Evolutionary conservation across 2,113 vertebrate species (phyloP), one percentile per base, ranked within the genome.

Genomic region (Mirza zaza): DNA sequence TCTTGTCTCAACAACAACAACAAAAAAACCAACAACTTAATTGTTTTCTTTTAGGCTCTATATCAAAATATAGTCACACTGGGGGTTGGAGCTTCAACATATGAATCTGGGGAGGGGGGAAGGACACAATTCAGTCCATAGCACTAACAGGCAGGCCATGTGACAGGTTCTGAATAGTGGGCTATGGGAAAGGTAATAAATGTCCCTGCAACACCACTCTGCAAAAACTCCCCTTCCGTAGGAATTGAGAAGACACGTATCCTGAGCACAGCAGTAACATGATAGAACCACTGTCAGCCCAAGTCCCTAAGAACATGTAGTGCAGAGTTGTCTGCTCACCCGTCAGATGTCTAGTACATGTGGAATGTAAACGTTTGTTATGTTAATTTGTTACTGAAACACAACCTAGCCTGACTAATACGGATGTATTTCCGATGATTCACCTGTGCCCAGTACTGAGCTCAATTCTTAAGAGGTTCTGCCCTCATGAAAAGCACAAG

Each of bases 251-350:
- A 61, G 9, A 13, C 36, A 0, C 11, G 0, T 55, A 23, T 15
- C 29, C 12, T 18, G 2, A 39, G n/a, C 8, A 42, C 10, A 23
- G 34, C 42, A 76, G 34, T 6, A 39, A 57, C 7, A 5, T 6
- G 2, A 0, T 29, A 4, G 21, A 50, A 8, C 29, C 18, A 57
- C 59, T 3, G 0, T 21, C 1, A 36, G 42, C 50, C 68, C 13
- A 45, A 67, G 48, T 48, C 8, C 52, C 81, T 29, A 13, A 21
- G 4, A n/a, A 32, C 17, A 5, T 27, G 29, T 0, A 23, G 50
- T 27, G 14, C 63, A 73, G 68, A 63, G 23, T 6, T 18, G 5
- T 42, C 20, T 45, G 63, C 65, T 93, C 20, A 9, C 45, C 39
- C 32, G 5, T 21, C 2, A 42, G 45, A 34, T 42, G 18, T 18